phyloP scores from a whole-genome alignment of 2,113 vertebrate genomes.

The Thamnophis sirtalis region DNA sequence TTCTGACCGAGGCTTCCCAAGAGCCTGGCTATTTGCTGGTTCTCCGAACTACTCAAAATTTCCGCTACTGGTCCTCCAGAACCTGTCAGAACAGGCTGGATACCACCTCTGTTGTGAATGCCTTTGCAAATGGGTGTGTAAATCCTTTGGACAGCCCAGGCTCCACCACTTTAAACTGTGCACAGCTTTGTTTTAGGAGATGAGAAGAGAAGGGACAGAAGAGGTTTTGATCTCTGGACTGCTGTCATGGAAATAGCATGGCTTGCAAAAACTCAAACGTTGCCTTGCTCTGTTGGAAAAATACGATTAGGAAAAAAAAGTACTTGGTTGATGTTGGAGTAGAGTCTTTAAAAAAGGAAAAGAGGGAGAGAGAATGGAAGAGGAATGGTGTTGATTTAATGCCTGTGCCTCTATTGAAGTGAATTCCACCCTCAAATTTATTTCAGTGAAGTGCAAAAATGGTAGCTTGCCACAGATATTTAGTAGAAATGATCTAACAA shows the following conservation, averaged over 20 bases:
- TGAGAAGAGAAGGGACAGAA: background rate
- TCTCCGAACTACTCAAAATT: no score
- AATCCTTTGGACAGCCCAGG: no score
- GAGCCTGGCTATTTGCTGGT: no score
- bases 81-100: no score
- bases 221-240: background rate
- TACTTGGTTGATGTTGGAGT: background rate
- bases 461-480: background rate
- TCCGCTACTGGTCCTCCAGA: no score
- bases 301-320: background rate
- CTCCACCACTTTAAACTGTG: no score
- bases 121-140: no score
- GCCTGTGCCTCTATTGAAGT: background rate
- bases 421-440: background rate
- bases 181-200: background rate
- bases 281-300: background rate
- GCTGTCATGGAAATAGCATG: background rate
- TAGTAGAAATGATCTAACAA: background rate
- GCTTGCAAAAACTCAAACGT: background rate
- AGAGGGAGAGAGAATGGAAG: background rate
- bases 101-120: no score
- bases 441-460: background rate
- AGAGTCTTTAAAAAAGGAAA: background rate
- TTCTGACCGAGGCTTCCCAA: no score
- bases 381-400: background rate